Conservation (phyloP, 2,888 invertebrate genomes). For the Dryomyza anilis region DNA sequence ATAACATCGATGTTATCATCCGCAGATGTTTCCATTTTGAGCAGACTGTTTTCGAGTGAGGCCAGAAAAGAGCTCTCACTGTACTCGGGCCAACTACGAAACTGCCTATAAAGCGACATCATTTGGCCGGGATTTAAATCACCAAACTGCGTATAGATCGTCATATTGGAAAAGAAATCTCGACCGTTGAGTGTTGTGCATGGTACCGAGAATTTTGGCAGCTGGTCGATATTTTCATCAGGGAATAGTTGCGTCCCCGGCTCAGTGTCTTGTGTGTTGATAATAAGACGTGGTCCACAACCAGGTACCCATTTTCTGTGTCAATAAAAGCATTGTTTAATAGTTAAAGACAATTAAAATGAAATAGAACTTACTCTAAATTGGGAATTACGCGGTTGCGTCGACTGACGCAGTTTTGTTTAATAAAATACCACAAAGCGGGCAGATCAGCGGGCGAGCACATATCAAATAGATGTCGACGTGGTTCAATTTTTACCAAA, state of each 20-base stretch:
- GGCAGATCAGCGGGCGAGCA: slow-evolving; percentile 66
- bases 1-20: slow-evolving; percentile 48
- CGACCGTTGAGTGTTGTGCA: slow-evolving; percentile 48
- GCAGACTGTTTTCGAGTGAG: slow-evolving; percentile 69
- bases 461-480: slow-evolving; percentile 63
- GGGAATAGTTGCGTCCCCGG: slow-evolving; percentile 33
- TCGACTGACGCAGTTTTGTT: slow-evolving; percentile 68
- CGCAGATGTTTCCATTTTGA: slow-evolving; percentile 61
- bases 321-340: neutral
- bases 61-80: slow-evolving; percentile 69
- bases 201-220: slow-evolving; percentile 49
- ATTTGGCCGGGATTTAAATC: slow-evolving; percentile 70
- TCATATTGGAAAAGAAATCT: slow-evolving; percentile 64
- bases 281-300: slow-evolving; percentile 71
- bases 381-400: slow-evolving; percentile 70
- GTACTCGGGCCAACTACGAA: slow-evolving; percentile 68
- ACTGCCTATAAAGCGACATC: slow-evolving; percentile 69
- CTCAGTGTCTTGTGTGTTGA: slow-evolving; percentile 39
- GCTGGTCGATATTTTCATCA: slow-evolving; percentile 37
- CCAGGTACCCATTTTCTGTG: slow-evolving; percentile 76
- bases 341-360: neutral
- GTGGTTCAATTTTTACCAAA: slow-evolving; percentile 70
- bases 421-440: slow-evolving; percentile 73
- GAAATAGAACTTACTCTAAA: slow-evolving; percentile 69
- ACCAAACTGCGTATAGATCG: slow-evolving; percentile 75